Evolutionary conservation across 2,888 invertebrate species (phyloP).

Genomic region (Acholoe squamosa): DNA sequence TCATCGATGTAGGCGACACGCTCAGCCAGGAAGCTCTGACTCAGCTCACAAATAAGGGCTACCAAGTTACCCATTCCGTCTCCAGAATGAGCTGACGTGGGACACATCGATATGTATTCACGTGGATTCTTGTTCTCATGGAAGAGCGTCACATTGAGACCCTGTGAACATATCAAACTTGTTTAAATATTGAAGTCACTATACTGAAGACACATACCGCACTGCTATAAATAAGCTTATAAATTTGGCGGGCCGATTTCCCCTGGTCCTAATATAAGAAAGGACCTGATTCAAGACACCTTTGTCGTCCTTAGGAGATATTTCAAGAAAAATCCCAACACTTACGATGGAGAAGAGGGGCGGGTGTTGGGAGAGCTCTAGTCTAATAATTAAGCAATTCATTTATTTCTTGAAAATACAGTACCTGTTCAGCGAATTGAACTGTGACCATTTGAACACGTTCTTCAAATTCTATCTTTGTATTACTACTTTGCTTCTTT

Average conservation of each 20-base stretch:
- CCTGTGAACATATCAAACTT: slow-evolving; percentile 84
- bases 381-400: neutral
- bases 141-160: slow-evolving; percentile 96
- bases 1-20: slow-evolving; percentile 95
- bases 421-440: slow-evolving; percentile 96
- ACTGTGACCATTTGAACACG: slow-evolving; percentile 90
- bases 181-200: too few species aligned
- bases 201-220: too few species aligned
- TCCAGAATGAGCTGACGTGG: slow-evolving; percentile 98
- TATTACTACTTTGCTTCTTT: slow-evolving; percentile 93
- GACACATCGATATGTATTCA: slow-evolving; percentile 96
- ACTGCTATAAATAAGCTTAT: too few species aligned
- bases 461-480: slow-evolving; percentile 96
- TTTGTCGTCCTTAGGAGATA: too few species aligned
- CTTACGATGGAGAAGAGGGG: too few species aligned
- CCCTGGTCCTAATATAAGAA: too few species aligned
- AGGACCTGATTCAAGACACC: too few species aligned
- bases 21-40: slow-evolving; percentile 94
- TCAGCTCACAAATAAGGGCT: slow-evolving; percentile 94
- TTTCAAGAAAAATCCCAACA: too few species aligned
- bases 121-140: slow-evolving; percentile 97
- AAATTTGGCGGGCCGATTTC: too few species aligned
- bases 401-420: slow-evolving; percentile 54
- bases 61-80: slow-evolving; percentile 99
- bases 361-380: too few species aligned